Evolutionary conservation across 2,888 invertebrate species (phyloP).

Genomic region (Epinotia brunnichana): DNA sequence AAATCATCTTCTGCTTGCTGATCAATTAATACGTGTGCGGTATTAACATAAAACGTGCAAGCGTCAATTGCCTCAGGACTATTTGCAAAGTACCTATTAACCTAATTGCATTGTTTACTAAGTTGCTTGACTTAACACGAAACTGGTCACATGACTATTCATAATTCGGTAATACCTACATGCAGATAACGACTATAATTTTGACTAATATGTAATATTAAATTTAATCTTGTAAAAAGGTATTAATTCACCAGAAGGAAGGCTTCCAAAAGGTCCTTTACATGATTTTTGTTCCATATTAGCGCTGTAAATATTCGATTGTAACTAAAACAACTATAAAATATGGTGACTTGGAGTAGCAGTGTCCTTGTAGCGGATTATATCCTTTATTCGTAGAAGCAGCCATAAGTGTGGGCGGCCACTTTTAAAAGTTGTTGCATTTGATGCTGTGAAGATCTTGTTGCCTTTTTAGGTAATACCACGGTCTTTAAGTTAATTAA

Average conservation of each 20-base stretch:
- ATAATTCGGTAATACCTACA: constrained; percentile 14
- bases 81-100: constrained; percentile 39
- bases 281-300: not conserved
- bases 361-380: constrained; percentile 28
- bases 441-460: constrained; percentile 24
- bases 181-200: not conserved
- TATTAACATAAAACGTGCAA: constrained; percentile 29
- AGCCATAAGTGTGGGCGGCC: constrained; percentile 30
- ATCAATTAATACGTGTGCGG: constrained; percentile 25
- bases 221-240: not conserved
- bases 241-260: not conserved
- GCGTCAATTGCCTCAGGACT: constrained; percentile 25
- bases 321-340: not conserved
- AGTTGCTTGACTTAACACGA: constrained; percentile 20
- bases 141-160: constrained; percentile 30
- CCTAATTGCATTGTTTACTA: constrained; percentile 33
- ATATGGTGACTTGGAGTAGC: constrained; percentile 25
- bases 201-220: not conserved
- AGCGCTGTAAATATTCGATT: constrained; percentile 3
- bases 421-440: constrained; percentile 32
- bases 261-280: not conserved
- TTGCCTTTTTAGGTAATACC: constrained; percentile 29
- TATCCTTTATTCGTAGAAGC: constrained; percentile 31
- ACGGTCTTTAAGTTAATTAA: constrained; percentile 9
- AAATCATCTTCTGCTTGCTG: constrained; percentile 22